Evolutionary conservation across 2,888 invertebrate genomes (phyloP).

Genomic region (Volucella zonaria): DNA sequence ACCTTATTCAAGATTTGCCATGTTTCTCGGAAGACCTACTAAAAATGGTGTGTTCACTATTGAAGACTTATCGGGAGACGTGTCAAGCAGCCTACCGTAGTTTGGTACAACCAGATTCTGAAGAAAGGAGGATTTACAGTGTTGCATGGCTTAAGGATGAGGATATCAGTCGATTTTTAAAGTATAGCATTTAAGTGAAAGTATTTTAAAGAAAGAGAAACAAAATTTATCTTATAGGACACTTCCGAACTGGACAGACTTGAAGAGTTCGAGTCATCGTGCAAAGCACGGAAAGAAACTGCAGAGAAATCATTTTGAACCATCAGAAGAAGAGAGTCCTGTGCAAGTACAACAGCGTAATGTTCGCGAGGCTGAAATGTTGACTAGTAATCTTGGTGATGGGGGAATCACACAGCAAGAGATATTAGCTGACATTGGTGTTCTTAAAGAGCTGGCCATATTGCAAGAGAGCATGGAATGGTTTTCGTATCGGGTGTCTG

Average conservation of each 20-base stretch:
- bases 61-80: constrained; percentile 89
- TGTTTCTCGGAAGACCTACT: constrained; percentile 89
- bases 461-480: constrained; percentile 96
- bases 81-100: constrained; percentile 89
- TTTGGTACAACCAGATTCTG: constrained; percentile 90
- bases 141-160: constrained; percentile 96
- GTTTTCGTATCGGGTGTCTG: constrained; percentile 88
- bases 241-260: constrained; percentile 90
- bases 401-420: constrained; percentile 92
- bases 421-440: constrained; percentile 92
- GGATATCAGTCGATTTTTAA: constrained; percentile 95
- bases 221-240: constrained; percentile 83
- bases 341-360: constrained; percentile 91
- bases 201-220: neutral
- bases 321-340: constrained; percentile 89
- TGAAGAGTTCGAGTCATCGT: constrained; percentile 83
- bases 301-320: constrained; percentile 82
- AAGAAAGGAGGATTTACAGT: constrained; percentile 91
- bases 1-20: constrained; percentile 88
- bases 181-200: constrained; percentile 83
- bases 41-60: constrained; percentile 87
- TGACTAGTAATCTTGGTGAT: constrained; percentile 95
- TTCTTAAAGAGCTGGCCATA: constrained; percentile 92
- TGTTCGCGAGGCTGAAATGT: constrained; percentile 94
- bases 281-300: constrained; percentile 78